Base-by-base conservation (phyloP, 2,888 invertebrate genomes). In the Lithodes maja region DNA sequence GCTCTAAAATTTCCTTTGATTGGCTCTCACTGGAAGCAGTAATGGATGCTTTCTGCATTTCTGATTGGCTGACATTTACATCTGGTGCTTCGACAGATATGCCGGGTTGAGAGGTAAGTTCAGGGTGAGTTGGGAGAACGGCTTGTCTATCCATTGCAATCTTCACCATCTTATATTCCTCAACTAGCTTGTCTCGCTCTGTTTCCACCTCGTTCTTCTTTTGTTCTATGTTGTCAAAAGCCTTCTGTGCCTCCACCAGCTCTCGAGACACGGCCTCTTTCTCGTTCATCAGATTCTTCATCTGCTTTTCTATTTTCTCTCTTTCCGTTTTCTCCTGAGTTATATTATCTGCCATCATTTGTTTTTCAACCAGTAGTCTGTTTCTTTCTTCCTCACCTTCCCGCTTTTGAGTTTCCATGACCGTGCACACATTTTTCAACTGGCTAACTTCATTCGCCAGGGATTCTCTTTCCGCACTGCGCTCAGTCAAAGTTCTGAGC, bases 61-160 rank as follows among this genome's bases (percentile, higher is more conserved):
- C 53, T 7, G 17, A n/a, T 17, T 80, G 55, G 15, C 2, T 17
- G 7, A 71, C 53, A 49, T 71, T 69, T 12, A 49, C 77, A 50
- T 33, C 77, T 15, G 12, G 77, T 12, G 61, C 12, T 17, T n/a
- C 15, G 33, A 86, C 80, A 74, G 52, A 68, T 33, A 74, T 15
- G 2, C 86, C 86, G 49, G 81, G 15, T 9, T 81, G 81, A 74
- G 78, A 78, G 15, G 84, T 84, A 17, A 86, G 53, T 54, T 55
- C 7, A 9, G 53, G 71, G 55, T 81, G 86, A 3, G 74, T 86
- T 1, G 86, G 54, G 52, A 86, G 74, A 9, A 74, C 74, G 15
- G 75, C 53, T 49, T 86, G 81, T 52, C 86, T 86, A 75, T 86
- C 86, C 71, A 86, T 81, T 7, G 82, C 86, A 12, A 86, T 55